These are phyloP conservation scores for Tyria jacobaeae DNA, from an alignment of 2,888 invertebrate species.

Conservation along the genomic window DNA sequence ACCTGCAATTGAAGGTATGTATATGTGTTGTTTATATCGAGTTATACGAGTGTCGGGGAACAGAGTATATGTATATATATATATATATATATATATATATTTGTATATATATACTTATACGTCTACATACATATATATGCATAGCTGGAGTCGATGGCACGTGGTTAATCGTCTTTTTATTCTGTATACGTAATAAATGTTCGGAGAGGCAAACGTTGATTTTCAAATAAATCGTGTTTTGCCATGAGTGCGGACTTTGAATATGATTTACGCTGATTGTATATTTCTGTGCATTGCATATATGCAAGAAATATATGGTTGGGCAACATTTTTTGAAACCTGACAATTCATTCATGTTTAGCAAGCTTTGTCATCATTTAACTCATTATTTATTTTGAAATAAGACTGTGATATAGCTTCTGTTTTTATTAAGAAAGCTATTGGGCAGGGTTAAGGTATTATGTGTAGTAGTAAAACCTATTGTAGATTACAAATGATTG, in stretches of 20 bases:
- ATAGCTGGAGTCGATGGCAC: constrained; percentile 63
- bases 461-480: too few relatives aligned
- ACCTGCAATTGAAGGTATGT: constrained; percentile 65
- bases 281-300: constrained; percentile 12
- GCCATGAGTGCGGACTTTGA: constrained; percentile 27
- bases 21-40: constrained; percentile 67
- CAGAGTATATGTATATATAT: constrained; percentile 55
- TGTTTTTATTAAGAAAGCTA: too few relatives aligned
- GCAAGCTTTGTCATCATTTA: constrained; percentile 2
- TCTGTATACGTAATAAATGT: constrained; percentile 59
- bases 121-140: constrained; percentile 45
- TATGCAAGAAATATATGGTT: neutral
- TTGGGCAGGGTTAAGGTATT: too few relatives aligned
- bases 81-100: too few relatives aligned
- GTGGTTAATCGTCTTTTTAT: constrained; percentile 72
- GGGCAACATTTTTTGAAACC: constrained; percentile 3
- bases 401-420: too few relatives aligned
- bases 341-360: constrained; percentile 1
- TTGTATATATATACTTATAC: too few relatives aligned
- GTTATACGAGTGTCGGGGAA: constrained; percentile 63
- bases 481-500: too few relatives aligned
- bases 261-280: constrained; percentile 24
- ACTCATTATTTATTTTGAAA: too few relatives aligned
- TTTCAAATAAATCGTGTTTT: constrained; percentile 40
- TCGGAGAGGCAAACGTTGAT: constrained; percentile 44